Percentiles rank a stretch among this genome's conserved stretches.
Conservation (phyloP, 2,113 vertebrate species). For the Mobula birostris region DNA sequence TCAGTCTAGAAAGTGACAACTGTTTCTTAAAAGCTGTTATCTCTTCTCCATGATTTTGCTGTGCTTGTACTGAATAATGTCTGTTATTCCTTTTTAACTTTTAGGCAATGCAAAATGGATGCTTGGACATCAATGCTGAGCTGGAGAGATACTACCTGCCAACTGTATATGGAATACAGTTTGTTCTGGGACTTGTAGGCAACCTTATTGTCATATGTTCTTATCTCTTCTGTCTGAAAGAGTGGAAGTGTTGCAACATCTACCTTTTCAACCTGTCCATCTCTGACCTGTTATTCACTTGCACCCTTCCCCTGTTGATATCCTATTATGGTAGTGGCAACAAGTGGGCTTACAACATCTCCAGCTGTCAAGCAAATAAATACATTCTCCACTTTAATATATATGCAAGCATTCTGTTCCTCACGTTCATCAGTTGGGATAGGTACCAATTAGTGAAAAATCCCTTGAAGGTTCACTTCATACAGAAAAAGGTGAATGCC, state of each 20-base stretch:
- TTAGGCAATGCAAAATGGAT: constrained; percentile 40
- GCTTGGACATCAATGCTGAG: not conserved
- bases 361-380: constrained; percentile 62
- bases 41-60: not conserved
- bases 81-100: not conserved
- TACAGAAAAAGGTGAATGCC: constrained; percentile 57
- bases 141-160: constrained; percentile 69
- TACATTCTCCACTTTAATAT: constrained; percentile 74
- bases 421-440: constrained; percentile 70
- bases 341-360: not conserved
- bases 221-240: constrained; percentile 70
- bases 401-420: constrained; percentile 83
- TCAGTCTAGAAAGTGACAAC: not conserved
- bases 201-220: constrained; percentile 65
- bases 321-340: constrained; percentile 51
- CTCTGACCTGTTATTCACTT: constrained; percentile 74
- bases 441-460: constrained; percentile 67
- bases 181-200: constrained; percentile 62
- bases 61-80: not conserved
- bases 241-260: constrained; percentile 73
- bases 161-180: constrained; percentile 63
- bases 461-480: constrained; percentile 60
- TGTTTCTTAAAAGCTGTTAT: not conserved
- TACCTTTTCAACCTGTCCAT: constrained; percentile 79
- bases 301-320: constrained; percentile 69